These are phyloP conservation scores for Cosmia pyralina DNA, from an alignment of 2,888 invertebrate species.

Conservation along the genomic window DNA sequence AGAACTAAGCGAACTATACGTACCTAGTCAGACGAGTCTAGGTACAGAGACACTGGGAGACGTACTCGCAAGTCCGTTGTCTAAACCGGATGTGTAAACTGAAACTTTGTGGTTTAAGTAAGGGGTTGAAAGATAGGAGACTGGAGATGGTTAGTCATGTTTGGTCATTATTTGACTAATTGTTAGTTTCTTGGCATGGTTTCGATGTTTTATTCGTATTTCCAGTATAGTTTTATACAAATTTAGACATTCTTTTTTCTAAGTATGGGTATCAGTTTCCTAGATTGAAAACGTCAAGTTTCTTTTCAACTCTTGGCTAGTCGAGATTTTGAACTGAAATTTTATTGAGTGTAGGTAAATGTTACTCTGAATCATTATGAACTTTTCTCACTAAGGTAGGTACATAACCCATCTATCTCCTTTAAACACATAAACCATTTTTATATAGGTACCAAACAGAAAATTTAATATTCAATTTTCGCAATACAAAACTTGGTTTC, in stretches of 20 bases:
- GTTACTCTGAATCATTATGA: no score
- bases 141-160: conserved; percentile 26
- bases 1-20: conserved; percentile 59
- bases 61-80: conserved; percentile 73
- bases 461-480: conserved; percentile 60
- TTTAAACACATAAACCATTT: background rate
- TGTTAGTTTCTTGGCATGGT: background rate
- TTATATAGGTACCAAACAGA: conserved; percentile 19
- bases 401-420: no score
- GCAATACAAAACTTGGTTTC: conserved; percentile 55
- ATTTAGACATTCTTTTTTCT: background rate
- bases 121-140: conserved; percentile 22
- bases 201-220: background rate
- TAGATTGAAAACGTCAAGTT: background rate
- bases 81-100: conserved; percentile 68
- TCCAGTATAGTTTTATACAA: background rate
- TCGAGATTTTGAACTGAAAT: background rate
- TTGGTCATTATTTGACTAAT: conserved; percentile 37
- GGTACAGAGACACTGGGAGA: conserved; percentile 70
- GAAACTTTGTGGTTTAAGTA: conserved; percentile 50
- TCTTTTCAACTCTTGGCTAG: background rate
- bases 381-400: no score
- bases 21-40: conserved; percentile 70
- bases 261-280: background rate
- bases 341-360: background rate